phyloP scores from a whole-genome alignment of 2,888 invertebrate species.

The Drosophila koepferae region DNA sequence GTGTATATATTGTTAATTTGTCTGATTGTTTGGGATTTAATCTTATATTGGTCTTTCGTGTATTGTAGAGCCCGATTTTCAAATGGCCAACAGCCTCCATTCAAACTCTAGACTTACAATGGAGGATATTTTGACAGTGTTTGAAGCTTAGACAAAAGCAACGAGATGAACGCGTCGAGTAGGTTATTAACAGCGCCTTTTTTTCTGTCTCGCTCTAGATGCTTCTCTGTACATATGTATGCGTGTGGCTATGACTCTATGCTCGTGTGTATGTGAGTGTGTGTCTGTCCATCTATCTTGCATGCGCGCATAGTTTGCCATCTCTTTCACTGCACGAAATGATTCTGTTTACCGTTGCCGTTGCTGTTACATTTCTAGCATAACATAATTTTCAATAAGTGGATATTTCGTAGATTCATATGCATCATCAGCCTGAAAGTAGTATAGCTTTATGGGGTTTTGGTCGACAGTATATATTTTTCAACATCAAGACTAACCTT shows the following conservation, averaged over 20 bases:
- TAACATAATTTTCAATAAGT: slow-evolving; percentile 2
- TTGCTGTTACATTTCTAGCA: background rate
- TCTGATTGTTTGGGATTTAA: background rate
- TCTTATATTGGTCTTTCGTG: background rate
- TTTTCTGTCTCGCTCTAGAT: slow-evolving; percentile 19
- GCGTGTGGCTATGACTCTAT: background rate
- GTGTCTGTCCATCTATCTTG: background rate
- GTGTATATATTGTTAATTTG: background rate
- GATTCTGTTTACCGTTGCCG: background rate
- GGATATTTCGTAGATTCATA: too few species aligned
- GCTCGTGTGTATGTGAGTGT: background rate
- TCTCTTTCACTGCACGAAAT: slow-evolving; percentile 11
- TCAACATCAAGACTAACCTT: too few species aligned
- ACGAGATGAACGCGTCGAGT: slow-evolving; percentile 14
- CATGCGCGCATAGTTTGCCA: slow-evolving; percentile 1
- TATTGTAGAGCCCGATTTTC: slow-evolving; percentile 45
- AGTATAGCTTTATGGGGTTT: too few species aligned
- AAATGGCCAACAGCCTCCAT: slow-evolving; percentile 40
- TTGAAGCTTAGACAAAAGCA: slow-evolving; percentile 47
- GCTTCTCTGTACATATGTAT: background rate
- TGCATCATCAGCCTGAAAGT: too few species aligned
- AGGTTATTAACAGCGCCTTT: slow-evolving; percentile 16
- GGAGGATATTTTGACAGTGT: slow-evolving; percentile 62
- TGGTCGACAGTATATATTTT: too few species aligned
- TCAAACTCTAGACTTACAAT: slow-evolving; percentile 47